These are phyloP conservation scores for Mimachlamys varia DNA, from an alignment of 2,888 invertebrate genomes.

Conservation along the genomic window DNA sequence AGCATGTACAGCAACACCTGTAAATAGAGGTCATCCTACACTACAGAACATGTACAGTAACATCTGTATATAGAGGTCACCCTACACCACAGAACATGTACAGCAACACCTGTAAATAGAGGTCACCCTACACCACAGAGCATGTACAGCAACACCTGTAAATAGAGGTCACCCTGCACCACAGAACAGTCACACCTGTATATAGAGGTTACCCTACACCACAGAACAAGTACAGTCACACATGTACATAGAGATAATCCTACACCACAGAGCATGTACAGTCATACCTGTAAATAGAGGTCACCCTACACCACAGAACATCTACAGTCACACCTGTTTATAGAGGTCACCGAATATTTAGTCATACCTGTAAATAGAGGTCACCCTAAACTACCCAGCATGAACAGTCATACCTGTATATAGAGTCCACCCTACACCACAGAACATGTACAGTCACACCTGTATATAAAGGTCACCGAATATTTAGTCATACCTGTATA, in stretches of 20 bases:
- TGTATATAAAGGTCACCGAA: slow-evolving; percentile 12
- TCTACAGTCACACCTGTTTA: neutral
- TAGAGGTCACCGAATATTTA: neutral
- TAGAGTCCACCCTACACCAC: neutral
- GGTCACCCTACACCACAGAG: neutral
- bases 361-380: neutral
- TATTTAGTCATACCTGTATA: neutral
- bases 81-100: neutral
- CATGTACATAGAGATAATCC: neutral
- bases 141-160: neutral
- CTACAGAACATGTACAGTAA: neutral
- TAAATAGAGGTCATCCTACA: neutral
- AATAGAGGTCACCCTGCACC: neutral
- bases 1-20: neutral
- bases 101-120: neutral
- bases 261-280: neutral
- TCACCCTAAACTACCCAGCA: neutral
- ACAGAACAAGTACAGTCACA: neutral
- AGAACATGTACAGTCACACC: neutral
- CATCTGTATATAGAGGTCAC: neutral
- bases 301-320: neutral
- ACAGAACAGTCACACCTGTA: neutral
- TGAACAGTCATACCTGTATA: neutral
- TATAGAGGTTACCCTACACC: slow-evolving; percentile 24
- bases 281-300: slow-evolving; percentile 3